Percentiles rank a stretch among this genome's conserved stretches.
phyloP scores from a whole-genome alignment of 1,140 invertebrate species.

The Diorhabda elongata region DNA sequence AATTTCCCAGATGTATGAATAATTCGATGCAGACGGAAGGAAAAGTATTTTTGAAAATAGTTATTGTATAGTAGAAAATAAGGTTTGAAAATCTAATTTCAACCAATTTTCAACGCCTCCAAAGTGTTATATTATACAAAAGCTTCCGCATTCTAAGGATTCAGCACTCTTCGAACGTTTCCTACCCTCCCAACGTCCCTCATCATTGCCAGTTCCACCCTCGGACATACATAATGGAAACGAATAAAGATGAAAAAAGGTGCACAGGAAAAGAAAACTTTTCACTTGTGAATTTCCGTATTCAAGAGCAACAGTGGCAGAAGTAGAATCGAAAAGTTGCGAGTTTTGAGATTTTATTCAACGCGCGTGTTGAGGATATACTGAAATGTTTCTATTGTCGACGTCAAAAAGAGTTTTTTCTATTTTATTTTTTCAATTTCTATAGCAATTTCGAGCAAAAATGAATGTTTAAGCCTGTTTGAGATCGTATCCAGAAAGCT shows the following conservation, averaged over 20 bases:
- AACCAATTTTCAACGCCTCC: too few species aligned
- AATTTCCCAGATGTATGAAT: too few species aligned
- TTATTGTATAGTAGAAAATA: too few species aligned
- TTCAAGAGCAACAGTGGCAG: conserved; percentile 29
- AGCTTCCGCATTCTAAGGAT: conserved; percentile 2
- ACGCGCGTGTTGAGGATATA: conserved; percentile 26
- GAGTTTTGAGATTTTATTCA: conserved; percentile 32
- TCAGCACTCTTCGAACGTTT: background rate
- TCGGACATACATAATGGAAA: conserved; percentile 35
- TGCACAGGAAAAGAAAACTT: conserved; percentile 25
- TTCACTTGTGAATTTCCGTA: conserved; percentile 36
- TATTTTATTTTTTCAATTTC: background rate
- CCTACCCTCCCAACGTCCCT: background rate
- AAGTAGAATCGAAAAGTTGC: conserved; percentile 29
- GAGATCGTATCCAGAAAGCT: too few species aligned
- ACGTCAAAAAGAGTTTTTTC: conserved; percentile 5
- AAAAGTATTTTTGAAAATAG: too few species aligned
- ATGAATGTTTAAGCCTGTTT: too few species aligned
- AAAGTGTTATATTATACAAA: background rate
- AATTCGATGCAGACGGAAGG: too few species aligned
- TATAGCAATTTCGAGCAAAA: too few species aligned
- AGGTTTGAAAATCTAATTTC: too few species aligned
- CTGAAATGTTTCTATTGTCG: conserved; percentile 25
- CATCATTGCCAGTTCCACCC: conserved; percentile 13
- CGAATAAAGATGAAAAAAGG: conserved; percentile 14